Evolutionary conservation across 2,888 invertebrate species (phyloP).

Genomic region (Noctua pronuba): DNA sequence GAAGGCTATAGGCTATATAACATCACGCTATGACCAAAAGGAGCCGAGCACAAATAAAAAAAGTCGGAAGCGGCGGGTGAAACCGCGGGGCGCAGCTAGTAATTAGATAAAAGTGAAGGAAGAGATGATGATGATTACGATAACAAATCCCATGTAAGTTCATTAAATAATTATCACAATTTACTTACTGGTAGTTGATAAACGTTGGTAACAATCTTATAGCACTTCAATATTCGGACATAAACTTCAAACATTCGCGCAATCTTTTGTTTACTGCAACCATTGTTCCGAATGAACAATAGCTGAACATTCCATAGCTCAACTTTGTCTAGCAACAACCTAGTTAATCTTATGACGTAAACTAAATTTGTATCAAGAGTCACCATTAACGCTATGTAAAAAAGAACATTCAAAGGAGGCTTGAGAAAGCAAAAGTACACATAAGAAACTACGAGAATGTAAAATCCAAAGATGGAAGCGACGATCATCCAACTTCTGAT

Average conservation of each 20-base stretch:
- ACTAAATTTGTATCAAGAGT: slow-evolving; percentile 16
- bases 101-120: background rate
- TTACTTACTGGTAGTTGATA: slow-evolving; percentile 11
- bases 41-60: too few species aligned
- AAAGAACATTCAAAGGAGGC: background rate
- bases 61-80: too few species aligned
- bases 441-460: background rate
- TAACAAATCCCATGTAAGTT: background rate
- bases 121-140: background rate
- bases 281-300: background rate
- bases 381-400: background rate
- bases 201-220: background rate
- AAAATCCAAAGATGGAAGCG: background rate
- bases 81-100: too few species aligned
- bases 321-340: slow-evolving; percentile 11
- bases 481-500: slow-evolving; percentile 12
- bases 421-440: background rate
- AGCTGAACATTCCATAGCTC: slow-evolving; percentile 3
- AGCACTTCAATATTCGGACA: background rate
- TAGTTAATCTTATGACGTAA: background rate
- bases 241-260: background rate
- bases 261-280: background rate
- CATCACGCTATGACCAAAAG: too few species aligned
- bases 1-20: too few species aligned
- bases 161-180: background rate